A percentile compares a stretch with the other conserved stretches of the same genome.
Evolutionary conservation across 2,797 vertebrate species (phyloP).

Genomic region (Enteromius thamalakanensis): DNA sequence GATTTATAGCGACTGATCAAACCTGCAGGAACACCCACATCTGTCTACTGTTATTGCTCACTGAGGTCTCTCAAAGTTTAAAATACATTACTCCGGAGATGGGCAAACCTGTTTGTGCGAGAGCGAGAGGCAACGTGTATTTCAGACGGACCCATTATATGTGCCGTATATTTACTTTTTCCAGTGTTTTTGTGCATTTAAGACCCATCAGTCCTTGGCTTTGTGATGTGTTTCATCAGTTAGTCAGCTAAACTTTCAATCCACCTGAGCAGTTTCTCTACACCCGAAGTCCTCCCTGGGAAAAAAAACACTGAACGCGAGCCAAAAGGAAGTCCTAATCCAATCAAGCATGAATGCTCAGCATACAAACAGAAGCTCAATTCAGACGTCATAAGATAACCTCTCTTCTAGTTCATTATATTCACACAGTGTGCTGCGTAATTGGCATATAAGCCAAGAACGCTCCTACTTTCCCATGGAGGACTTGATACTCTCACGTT

Average conservation of each 20-base stretch:
- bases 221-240: constrained; percentile 16
- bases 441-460: constrained; percentile 20
- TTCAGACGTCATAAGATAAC: constrained; percentile 46
- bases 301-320: constrained; percentile 3
- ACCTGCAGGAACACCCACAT: constrained; percentile 58
- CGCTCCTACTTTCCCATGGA: constrained; percentile 21
- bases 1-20: constrained; percentile 75
- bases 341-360: constrained; percentile 47
- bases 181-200: constrained; percentile 5
- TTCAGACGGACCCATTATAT: constrained; percentile 10
- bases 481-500: neutral
- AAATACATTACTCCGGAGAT: constrained; percentile 66
- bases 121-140: neutral
- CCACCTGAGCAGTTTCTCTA: constrained; percentile 13
- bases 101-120: constrained; percentile 7
- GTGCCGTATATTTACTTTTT: constrained; percentile 12
- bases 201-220: constrained; percentile 27
- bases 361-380: constrained; percentile 34
- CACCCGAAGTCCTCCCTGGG: constrained; percentile 3
- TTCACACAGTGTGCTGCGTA: constrained; percentile 40
- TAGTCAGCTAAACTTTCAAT: constrained; percentile 16
- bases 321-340: constrained; percentile 40
- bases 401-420: constrained; percentile 32
- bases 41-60: constrained; percentile 62
- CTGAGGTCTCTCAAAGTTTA: constrained; percentile 65